Conservation (phyloP, 2,113 vertebrate genomes). For the Chaetodon auriga region DNA sequence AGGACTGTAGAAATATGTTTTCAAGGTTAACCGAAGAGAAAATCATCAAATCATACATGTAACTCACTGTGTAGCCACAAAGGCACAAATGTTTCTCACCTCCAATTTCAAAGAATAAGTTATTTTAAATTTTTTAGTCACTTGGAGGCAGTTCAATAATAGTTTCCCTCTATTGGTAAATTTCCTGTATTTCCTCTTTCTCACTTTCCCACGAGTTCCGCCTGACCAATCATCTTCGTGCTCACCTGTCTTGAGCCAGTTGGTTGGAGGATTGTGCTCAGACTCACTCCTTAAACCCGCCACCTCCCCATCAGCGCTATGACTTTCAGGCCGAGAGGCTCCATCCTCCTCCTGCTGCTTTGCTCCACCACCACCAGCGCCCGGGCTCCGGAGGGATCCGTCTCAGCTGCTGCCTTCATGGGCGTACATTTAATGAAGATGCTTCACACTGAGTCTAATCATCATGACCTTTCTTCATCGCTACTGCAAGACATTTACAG, state of each 20-base stretch:
- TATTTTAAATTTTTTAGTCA: too few species aligned
- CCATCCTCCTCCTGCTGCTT: slow-evolving; percentile 6
- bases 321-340: slow-evolving; percentile 11
- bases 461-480: not conserved
- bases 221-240: not conserved
- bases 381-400: not conserved
- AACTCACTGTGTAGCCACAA: too few species aligned
- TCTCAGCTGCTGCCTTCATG: not conserved
- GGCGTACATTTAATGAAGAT: not conserved
- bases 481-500: not conserved
- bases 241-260: not conserved
- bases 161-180: too few species aligned
- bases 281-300: not conserved
- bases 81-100: too few species aligned
- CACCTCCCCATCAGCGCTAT: not conserved
- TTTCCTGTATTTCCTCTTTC: too few species aligned
- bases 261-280: not conserved
- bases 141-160: too few species aligned
- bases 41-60: too few species aligned
- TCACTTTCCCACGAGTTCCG: not conserved
- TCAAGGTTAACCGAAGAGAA: too few species aligned
- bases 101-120: too few species aligned
- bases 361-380: not conserved
- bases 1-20: too few species aligned
- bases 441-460: not conserved